A percentile compares a stretch with the other conserved stretches of the same genome.
phyloP scores from a whole-genome alignment of 2,888 invertebrate species.

The Epirrhoe tristata region DNA sequence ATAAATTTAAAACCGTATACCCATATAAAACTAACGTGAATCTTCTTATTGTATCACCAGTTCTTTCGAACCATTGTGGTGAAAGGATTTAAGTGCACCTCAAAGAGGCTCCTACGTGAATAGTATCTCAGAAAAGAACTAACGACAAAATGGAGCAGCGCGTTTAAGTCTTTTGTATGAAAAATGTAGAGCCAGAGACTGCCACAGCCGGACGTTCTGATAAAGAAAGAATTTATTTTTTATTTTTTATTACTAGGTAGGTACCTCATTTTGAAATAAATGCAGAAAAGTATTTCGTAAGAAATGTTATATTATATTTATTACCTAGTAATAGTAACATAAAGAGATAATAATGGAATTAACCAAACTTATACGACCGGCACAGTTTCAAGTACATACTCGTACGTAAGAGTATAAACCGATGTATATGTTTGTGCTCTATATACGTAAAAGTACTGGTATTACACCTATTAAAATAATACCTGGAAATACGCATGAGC shows the following conservation, averaged over 20 bases:
- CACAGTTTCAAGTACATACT: not conserved
- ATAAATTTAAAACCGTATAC: no score
- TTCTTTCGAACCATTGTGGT: no score
- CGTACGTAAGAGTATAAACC: slow-evolving; percentile 5
- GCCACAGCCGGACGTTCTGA: not conserved
- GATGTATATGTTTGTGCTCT: slow-evolving; percentile 45
- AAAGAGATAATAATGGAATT: not conserved
- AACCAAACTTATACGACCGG: not conserved
- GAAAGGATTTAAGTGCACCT: no score
- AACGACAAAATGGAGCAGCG: slow-evolving; percentile 23
- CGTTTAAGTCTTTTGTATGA: slow-evolving; percentile 66
- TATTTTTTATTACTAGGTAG: not conserved
- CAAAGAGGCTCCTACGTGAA: no score
- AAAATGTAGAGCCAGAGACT: not conserved
- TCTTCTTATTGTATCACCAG: no score
- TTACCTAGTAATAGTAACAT: not conserved
- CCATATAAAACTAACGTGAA: no score
- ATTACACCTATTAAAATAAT: slow-evolving; percentile 61
- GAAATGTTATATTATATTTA: not conserved
- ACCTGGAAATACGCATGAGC: slow-evolving; percentile 77
- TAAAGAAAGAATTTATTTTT: not conserved
- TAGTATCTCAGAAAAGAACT: not conserved
- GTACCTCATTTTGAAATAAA: not conserved
- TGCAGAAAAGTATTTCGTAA: not conserved
- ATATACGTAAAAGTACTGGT: slow-evolving; percentile 52